These are phyloP conservation scores for Xanthia togata DNA, from an alignment of 2,888 invertebrate genomes.

Conservation along the genomic window DNA sequence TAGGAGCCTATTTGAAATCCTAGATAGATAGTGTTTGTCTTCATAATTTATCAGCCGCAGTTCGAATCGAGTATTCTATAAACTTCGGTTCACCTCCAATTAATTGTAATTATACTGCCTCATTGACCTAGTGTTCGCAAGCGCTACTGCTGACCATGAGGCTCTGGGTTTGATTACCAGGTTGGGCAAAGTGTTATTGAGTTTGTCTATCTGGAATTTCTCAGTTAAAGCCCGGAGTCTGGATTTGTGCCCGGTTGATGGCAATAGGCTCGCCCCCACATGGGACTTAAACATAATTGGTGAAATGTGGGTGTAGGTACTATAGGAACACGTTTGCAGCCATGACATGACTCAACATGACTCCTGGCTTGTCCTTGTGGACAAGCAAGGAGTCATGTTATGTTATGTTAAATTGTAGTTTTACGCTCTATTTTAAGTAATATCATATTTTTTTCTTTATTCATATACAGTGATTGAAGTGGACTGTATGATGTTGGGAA, in stretches of 20 bases:
- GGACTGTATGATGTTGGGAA: too few species aligned
- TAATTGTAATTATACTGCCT: background rate
- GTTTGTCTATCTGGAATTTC: background rate
- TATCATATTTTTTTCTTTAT: too few species aligned
- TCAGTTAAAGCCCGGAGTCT: too few species aligned
- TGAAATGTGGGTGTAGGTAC: background rate
- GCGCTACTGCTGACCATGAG: background rate
- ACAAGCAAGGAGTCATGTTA: background rate
- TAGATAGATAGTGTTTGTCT: background rate
- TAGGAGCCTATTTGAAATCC: too few species aligned
- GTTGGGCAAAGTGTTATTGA: background rate
- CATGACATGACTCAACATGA: too few species aligned
- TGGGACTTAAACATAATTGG: background rate
- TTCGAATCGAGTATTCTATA: background rate
- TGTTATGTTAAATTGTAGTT: background rate
- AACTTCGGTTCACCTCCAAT: background rate
- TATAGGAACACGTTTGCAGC: background rate
- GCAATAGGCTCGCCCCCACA: background rate
- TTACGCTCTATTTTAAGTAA: too few species aligned
- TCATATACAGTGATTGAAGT: too few species aligned
- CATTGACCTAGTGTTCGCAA: background rate
- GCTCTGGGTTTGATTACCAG: background rate
- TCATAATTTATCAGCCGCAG: background rate
- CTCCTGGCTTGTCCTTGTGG: too few species aligned
- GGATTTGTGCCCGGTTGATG: background rate